phyloP scores from a whole-genome alignment of 2,113 vertebrate genomes.

The Lophotis ruficrista region DNA sequence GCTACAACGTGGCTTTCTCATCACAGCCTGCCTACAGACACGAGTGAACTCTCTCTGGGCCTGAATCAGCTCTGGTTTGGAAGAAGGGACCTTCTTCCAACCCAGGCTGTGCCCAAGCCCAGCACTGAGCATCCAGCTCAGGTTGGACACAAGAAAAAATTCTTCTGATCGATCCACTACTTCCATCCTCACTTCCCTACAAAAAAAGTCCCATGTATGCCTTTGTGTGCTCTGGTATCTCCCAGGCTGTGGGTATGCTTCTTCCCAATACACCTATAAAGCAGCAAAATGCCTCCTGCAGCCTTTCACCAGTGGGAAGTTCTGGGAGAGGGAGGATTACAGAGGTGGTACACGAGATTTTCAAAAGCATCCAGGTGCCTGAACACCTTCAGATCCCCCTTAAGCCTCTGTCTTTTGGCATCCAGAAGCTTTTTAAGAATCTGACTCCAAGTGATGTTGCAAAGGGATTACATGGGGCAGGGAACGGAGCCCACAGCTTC shows the following conservation, averaged over 20 bases:
- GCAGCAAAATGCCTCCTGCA: background rate
- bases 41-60: background rate
- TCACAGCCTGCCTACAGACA: background rate
- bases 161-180: background rate
- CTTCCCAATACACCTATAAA: background rate
- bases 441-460: background rate
- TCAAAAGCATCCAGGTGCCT: background rate
- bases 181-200: background rate
- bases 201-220: background rate
- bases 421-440: background rate
- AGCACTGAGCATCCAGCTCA: background rate
- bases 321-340: background rate
- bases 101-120: background rate
- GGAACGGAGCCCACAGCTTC: background rate
- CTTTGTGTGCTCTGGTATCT: background rate
- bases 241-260: background rate
- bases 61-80: background rate
- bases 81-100: background rate
- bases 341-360: background rate
- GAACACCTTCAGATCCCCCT: background rate
- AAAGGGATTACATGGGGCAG: background rate
- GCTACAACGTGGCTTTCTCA: background rate
- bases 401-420: background rate
- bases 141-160: background rate
- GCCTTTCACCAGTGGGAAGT: background rate